A percentile compares a stretch with the other conserved stretches of the same genome.
These are phyloP conservation scores for Macaria notata DNA, from an alignment of 2,888 invertebrate species.

Conservation along the genomic window DNA sequence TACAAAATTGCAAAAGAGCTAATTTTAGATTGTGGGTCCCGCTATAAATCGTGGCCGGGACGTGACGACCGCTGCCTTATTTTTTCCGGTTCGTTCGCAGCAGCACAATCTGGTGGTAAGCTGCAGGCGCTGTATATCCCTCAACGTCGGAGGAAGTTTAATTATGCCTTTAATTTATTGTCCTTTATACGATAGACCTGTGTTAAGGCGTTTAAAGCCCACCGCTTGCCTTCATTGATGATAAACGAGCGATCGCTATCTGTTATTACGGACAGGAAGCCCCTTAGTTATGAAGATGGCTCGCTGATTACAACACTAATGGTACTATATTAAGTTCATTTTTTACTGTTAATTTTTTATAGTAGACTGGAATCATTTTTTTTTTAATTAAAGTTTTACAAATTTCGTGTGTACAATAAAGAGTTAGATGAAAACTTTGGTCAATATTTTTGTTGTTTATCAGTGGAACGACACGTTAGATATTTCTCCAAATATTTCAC, in stretches of 20 bases:
- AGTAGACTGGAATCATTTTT: no score
- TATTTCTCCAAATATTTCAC: no score
- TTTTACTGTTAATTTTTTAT: no score
- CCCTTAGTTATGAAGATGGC: neutral
- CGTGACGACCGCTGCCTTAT: constrained; percentile 47
- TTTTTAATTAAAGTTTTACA: no score
- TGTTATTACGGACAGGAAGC: neutral
- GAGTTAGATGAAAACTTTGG: no score
- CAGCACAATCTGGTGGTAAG: constrained; percentile 51
- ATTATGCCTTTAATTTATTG: constrained; percentile 68
- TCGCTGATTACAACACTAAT: neutral
- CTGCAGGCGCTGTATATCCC: constrained; percentile 71
- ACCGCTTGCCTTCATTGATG: constrained; percentile 1
- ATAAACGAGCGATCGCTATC: constrained; percentile 5
- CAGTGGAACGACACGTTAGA: no score
- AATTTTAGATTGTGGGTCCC: constrained; percentile 31
- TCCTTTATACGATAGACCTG: constrained; percentile 40
- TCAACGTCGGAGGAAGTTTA: constrained; percentile 74
- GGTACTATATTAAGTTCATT: no score
- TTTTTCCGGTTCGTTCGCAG: constrained; percentile 56
- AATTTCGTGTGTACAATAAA: no score
- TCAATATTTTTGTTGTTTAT: no score
- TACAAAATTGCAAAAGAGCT: constrained; percentile 29
- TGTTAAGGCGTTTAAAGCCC: constrained; percentile 1
- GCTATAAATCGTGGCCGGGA: constrained; percentile 46